Base-by-base conservation (phyloP, 2,797 vertebrate species). In the Micropoecilia bifurca region DNA sequence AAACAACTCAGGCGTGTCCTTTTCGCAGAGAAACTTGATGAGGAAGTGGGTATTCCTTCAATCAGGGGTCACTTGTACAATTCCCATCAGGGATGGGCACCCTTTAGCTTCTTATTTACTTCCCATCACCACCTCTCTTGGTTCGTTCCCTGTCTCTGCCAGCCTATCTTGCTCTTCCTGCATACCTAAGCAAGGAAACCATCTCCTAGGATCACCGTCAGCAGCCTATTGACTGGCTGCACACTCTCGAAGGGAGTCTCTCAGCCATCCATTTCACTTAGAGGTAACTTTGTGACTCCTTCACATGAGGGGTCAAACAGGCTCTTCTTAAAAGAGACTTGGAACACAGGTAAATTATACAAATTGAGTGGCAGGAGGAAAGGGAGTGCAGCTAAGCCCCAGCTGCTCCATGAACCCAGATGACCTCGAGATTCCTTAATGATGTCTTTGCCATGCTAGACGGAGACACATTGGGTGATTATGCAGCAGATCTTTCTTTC, bases 291-390 rank as follows among this genome's bases (percentile, higher is more conserved):
- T 90, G 83, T 90, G 89, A 92, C 89, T 92, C 82, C 78, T 81
- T 59, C 79, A 50, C 86, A 81, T 83, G 47, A 73, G 74, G 83
- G 94, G 92, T 92, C 89, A 93, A 93, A 83, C 39, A 13, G 78
- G 73, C 47, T 77, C 76, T 73, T 89, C 90, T 80, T 82, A 81
- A 80, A 89, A 86, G 53, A 78, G 86, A 81, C 86, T 88, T 13
- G 0, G 76, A 90, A 80, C 28, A 22, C 78, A 88, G 83, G 89
- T 90, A 88, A 93, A 93, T 92, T 92, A 93, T 80, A 91, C 91
- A 95, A 93, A 95, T 93, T 91, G 90, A 95, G 88, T 85, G 93
- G 91, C 87, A 88, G 85, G 85, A 89, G 84, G 85, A 82, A 89
- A 83, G 81, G 90, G 80, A 84, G 88, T 22, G 69, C 53, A 39